phyloP scores from a whole-genome alignment of 2,888 invertebrate species.

The Bombylius discolor region DNA sequence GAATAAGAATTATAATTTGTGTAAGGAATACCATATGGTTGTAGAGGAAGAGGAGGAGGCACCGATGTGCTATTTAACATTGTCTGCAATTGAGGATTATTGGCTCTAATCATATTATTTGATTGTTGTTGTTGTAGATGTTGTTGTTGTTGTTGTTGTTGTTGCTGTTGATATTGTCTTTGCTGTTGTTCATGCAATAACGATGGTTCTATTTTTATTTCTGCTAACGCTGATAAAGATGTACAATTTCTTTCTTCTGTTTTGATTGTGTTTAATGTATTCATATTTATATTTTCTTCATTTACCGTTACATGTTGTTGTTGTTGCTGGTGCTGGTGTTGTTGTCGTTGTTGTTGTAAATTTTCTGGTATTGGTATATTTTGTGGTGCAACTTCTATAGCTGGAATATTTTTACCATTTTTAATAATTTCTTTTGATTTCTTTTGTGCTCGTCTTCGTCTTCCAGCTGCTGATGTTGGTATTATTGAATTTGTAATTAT shows the following conservation, averaged over 20 bases:
- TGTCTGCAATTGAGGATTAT: neutral
- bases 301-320: neutral
- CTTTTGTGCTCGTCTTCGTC: slow-evolving; percentile 18
- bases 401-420: slow-evolving; percentile 29
- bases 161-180: neutral
- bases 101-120: neutral
- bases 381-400: slow-evolving; percentile 40
- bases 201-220: slow-evolving; percentile 26
- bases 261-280: neutral
- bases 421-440: slow-evolving; percentile 15
- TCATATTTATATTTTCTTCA: neutral
- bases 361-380: slow-evolving; percentile 14
- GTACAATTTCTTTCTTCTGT: too few species aligned
- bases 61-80: neutral
- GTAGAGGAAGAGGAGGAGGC: neutral
- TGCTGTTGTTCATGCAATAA: slow-evolving; percentile 21
- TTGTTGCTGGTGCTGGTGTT: slow-evolving; percentile 9
- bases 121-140: slow-evolving; percentile 1
- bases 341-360: slow-evolving; percentile 11
- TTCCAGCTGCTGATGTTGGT: neutral
- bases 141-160: slow-evolving; percentile 27
- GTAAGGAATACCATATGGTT: neutral
- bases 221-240: too few species aligned
- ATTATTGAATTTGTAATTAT: neutral
- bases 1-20: neutral